Evolutionary conservation across 2,888 invertebrate genomes (phyloP), one percentile per base, ranked within the genome.

Genomic region (Epiperipatus broadwayi): DNA sequence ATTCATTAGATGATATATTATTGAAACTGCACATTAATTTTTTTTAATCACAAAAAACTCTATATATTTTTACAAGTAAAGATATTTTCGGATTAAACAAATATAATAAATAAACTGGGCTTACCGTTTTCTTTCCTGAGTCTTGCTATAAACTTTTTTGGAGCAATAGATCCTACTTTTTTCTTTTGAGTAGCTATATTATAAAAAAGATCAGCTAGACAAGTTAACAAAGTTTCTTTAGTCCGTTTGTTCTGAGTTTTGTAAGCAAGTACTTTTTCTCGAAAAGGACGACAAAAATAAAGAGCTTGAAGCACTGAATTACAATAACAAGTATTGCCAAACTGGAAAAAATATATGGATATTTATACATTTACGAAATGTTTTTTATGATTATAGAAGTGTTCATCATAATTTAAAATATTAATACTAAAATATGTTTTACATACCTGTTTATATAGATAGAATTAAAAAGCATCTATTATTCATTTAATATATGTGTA

Each of bases 141-240:
- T 53, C 93, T 74, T 48, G 93, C 87, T 56, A 99, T 95, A 64
- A 99, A 99, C 61, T 99, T 91, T 65, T 99, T 99, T 49, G 97
- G 97, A 37, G 97, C 95, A 57, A 99, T 89, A 18, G 93, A 93
- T 41, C 97, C 97, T 41, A 95, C 66, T 71, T 93, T 89, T 61
- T 93, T 93, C 70, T 99, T 99, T 59, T 99, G 97, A n/a, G 93
- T 95, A 28, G 93, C 93, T 58, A 99, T 99, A 61, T 81, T 91
- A 67, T 95, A 85, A 66, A 97, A 99, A 44, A 99, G 68, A 67
- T 99, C 97, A 44, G 95, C 95, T 48, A 99, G 69, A 63, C 97
- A 97, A 55, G 93, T 89, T 50, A 99, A 68, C 47, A 99, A 65
- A 3, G 95, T 97, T 63, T 99, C 97, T 64, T 93, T 95, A 35